Conservation (phyloP, 37 sponge, comb jelly and placozoan genomes). For the Eunapius fragilis region DNA sequence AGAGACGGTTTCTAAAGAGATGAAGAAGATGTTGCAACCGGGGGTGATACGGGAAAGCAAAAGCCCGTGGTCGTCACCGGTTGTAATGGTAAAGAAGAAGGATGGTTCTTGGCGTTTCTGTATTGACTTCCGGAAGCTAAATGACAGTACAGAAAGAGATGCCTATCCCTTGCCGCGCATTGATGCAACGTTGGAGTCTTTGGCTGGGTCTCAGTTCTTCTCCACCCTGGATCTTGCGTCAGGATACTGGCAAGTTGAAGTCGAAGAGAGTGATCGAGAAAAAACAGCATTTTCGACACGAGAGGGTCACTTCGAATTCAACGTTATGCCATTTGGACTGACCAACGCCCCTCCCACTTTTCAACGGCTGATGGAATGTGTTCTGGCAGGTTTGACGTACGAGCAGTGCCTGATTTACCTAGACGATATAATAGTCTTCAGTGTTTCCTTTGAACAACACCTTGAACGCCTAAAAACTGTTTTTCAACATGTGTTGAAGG, state of each 20-base stretch:
- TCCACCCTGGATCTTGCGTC: slow-evolving; percentile 41
- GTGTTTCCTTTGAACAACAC: slow-evolving; percentile 19
- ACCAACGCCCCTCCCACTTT: slow-evolving; percentile 41
- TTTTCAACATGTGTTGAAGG: neutral
- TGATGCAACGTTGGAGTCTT: slow-evolving; percentile 9
- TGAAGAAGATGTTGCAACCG: neutral
- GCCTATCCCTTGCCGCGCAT: slow-evolving; percentile 39
- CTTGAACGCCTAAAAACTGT: neutral
- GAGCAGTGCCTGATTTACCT: slow-evolving; percentile 17
- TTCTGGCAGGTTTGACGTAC: slow-evolving; percentile 15
- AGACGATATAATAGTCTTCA: slow-evolving; percentile 27
- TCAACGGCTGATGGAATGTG: slow-evolving; percentile 31
- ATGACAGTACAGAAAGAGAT: slow-evolving; percentile 9
- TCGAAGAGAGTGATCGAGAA: slow-evolving; percentile 12
- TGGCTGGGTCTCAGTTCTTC: slow-evolving; percentile 13
- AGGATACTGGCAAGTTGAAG: slow-evolving; percentile 39
- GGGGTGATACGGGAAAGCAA: neutral
- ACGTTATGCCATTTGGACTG: slow-evolving; percentile 29
- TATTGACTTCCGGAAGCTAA: slow-evolving; percentile 35
- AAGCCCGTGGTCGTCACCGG: slow-evolving; percentile 13
- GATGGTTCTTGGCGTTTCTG: slow-evolving; percentile 35
- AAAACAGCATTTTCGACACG: slow-evolving; percentile 33
- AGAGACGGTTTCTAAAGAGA: neutral
- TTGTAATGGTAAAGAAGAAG: slow-evolving; percentile 22
- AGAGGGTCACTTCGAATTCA: slow-evolving; percentile 28